Evolutionary conservation across 2,888 invertebrate genomes (phyloP), one percentile per base, ranked within the genome.

Genomic region (Tubulanus polymorphus): DNA sequence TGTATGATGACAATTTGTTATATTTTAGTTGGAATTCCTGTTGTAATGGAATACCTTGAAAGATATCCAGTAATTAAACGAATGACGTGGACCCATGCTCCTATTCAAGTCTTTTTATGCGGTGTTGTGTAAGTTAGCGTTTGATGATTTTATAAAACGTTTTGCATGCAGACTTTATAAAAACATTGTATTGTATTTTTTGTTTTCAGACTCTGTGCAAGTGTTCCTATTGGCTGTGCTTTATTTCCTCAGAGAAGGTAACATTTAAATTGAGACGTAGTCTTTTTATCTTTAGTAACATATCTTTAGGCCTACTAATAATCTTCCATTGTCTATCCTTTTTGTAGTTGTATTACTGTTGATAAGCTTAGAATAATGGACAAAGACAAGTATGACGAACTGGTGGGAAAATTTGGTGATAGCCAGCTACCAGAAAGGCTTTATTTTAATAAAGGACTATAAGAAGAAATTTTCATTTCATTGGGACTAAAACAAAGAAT

Each of bases 151-250:
- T 30, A 41, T 53, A 29, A 35, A 60, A 29, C 15, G 20, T 26
- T 46, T 51, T 20, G 8, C 28, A 26, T 20, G 47, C 15, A 23
- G 10, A 20, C 8, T 29, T 48, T 48, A 12, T 28, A 18, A 53
- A 15, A 3, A 23, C 12, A 26, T 27, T 27, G 18, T 27, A 27
- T 48, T 53, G 53, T 27, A 18, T 48, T 48, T 47, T 53, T 51
- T 50, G 8, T 18, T 59, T 37, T 25, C 60, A 67, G 67, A 71
- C 84, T 95, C 23, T 87, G 90, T 0, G 89, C 95, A 78, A 91
- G 94, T 12, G 95, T 95, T 3, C 96, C 96, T 0, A 79, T 95
- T 62, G 91, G 92, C 65, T 97, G 96, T 79, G 95, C 96, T 3
- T 82, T 94, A 59, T 96, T 95, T 79, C 88, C 90, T 37, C 95